Evolutionary conservation across 1,140 invertebrate genomes (phyloP), one percentile per base, ranked within the genome.

Genomic region (Artemia franciscana): DNA sequence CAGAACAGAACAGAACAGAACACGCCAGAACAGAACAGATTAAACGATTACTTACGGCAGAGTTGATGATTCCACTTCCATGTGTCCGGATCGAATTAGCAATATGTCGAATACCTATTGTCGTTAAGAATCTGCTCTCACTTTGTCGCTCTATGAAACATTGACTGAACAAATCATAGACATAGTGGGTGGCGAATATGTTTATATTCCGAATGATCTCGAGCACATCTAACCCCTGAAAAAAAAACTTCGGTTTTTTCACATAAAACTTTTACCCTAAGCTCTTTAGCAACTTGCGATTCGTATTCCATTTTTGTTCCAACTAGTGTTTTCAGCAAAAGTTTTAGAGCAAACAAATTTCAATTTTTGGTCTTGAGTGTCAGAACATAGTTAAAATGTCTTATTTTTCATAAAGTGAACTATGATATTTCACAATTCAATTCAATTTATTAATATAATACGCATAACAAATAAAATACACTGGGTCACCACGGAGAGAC

Each of bases 121-220:
- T 94, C 72, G 96, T 96, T 51, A 99, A 74, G 76, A 93, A 85
- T 71, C 96, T 97, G 70, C 91, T 94, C 66, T 86, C 84, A 69
- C 88, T 95, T 15, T 80, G 81, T 65, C 85, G 82, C 76, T 98
- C 91, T 60, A 97, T 83, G 73, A 98, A 98, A 58, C 94, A 85
- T 77, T 98, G 95, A 69, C 92, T 92, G 71, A 97, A 97, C 58
- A 98, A 77, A 75, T 98, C 98, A 71, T 99, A 99, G 12, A 86
- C 74, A 74, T 92, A 98, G 65, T 86, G 85, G 0, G 87, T 82
- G 4, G 97, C 92, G 76, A 98, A 99, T 4, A 90, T 81, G 68
- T 94, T 84, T 61, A 98, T 92, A 69, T 98, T 96, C 57, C 92
- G 77, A 86, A 97, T 97, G 57, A 98, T 94, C 76, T 96, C 89